These are phyloP conservation scores for Cirrhinus molitorella DNA, from an alignment of 2,797 vertebrate species.

Conservation along the genomic window DNA sequence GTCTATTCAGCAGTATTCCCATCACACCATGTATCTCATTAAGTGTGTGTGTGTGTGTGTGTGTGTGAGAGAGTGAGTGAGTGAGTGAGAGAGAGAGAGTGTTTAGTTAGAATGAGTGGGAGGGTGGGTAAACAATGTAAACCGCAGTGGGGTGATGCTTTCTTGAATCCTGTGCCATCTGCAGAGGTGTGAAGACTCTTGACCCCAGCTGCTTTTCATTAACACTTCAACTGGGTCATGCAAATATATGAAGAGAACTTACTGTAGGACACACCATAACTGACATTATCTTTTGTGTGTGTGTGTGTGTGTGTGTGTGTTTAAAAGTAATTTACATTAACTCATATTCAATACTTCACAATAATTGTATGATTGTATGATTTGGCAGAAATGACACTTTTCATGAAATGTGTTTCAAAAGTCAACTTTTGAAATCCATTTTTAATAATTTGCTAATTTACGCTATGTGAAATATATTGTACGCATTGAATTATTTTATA, in stretches of 20 bases:
- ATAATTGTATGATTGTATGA: neutral
- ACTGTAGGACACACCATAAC: neutral
- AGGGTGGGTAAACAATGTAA: constrained; percentile 11
- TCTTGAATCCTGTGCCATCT: constrained; percentile 21
- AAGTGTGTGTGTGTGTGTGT: neutral
- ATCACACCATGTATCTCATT: neutral
- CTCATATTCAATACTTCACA: neutral
- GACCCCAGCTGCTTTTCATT: constrained; percentile 10
- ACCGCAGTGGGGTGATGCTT: constrained; percentile 11
- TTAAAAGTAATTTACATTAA: neutral
- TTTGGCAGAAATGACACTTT: neutral
- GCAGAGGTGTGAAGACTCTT: constrained; percentile 5
- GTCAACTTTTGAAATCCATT: neutral
- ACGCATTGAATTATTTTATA: neutral
- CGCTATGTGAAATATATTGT: neutral
- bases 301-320: constrained; percentile 5
- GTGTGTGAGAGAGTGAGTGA: neutral
- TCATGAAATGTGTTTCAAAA: neutral
- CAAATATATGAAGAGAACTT: neutral
- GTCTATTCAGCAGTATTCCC: neutral
- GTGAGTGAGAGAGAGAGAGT: neutral
- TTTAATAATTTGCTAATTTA: neutral
- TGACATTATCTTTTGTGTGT: neutral
- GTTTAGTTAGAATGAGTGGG: constrained; percentile 6
- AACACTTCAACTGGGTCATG: neutral